phyloP scores from a whole-genome alignment of 2,888 invertebrate species.

The Rutpela maculata region DNA sequence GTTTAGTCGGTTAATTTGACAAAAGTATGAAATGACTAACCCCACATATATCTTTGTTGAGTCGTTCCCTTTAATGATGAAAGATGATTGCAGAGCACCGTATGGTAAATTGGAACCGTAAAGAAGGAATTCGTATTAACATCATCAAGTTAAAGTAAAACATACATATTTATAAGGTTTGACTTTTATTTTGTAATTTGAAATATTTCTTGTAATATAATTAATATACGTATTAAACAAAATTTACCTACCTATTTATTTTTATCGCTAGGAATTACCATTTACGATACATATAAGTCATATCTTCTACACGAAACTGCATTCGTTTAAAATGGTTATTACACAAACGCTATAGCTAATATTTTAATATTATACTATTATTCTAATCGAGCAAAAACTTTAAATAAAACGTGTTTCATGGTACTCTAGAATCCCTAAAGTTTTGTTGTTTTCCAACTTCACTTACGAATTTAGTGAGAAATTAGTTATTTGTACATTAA shows the following conservation, averaged over 20 bases:
- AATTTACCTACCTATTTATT: not conserved
- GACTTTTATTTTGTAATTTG: constrained; percentile 15
- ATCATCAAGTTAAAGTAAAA: not conserved
- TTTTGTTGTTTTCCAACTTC: too few relatives aligned
- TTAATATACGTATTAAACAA: not conserved
- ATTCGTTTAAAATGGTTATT: not conserved
- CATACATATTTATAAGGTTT: constrained; percentile 19
- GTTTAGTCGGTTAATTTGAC: constrained; percentile 49
- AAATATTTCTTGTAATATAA: constrained; percentile 2
- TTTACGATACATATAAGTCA: not conserved
- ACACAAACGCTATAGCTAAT: not conserved
- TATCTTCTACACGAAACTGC: not conserved
- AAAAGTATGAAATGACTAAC: constrained; percentile 37
- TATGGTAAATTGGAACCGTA: constrained; percentile 15
- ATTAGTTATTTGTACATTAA: too few relatives aligned
- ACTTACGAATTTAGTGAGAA: too few relatives aligned
- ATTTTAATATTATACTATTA: not conserved
- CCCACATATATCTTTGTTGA: constrained; percentile 25
- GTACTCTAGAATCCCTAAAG: not conserved
- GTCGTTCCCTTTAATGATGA: constrained; percentile 15
- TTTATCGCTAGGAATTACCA: not conserved
- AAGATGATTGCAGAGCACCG: constrained; percentile 24
- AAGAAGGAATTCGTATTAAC: constrained; percentile 21
- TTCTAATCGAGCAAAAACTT: not conserved
- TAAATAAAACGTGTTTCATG: not conserved